Base-by-base conservation (phyloP, 2,113 vertebrate genomes). In the Ailurus styani region DNA sequence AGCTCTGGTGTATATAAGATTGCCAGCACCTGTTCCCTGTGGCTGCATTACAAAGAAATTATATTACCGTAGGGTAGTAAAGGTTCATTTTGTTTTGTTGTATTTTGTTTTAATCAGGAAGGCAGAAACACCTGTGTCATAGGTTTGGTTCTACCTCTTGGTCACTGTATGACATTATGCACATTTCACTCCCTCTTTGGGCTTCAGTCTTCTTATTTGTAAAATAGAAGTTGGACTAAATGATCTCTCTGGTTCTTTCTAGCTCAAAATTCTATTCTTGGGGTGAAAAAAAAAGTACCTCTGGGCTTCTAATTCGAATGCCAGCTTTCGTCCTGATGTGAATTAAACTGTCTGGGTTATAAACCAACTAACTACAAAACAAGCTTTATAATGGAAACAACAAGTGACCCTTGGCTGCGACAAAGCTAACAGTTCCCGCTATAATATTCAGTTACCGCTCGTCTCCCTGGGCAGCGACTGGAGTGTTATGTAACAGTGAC, bases 401-500 rank as follows among this genome's bases (percentile, higher is more conserved):
- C 90, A 93, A 98, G 96, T 98, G 98, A 98, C 97, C 98, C 91
- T 97, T 98, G 98, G 97, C 98, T 98, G 91, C 50, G 95, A 90
- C 73, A 95, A 92, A 15, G 40, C 95, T 97, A 96, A 87, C 79
- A 83, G 88, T 55, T 97, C 75, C 95, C 94, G 62, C 96, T 97
- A 70, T 91, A 94, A 97, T 98, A 97, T 98, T 98, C 97, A 95
- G 60, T 99, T 99, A 97, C 98, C 31, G 54, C 75, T 96, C 94
- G 62, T 87, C 93, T 98, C 96, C 96, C 91, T 91, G 93, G 97
- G 96, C 97, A 98, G 73, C 60, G 55, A 73, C 78, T 87, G 89
- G 86, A 5, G 34, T 84, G 97, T 99, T 98, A 99, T 98, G 96
- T 98, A 99, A 99, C 96, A 96, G 97, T 89, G 97, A 89, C 96